Base-by-base conservation (phyloP, 2,888 invertebrate species). In the Cyclophora punctaria region DNA sequence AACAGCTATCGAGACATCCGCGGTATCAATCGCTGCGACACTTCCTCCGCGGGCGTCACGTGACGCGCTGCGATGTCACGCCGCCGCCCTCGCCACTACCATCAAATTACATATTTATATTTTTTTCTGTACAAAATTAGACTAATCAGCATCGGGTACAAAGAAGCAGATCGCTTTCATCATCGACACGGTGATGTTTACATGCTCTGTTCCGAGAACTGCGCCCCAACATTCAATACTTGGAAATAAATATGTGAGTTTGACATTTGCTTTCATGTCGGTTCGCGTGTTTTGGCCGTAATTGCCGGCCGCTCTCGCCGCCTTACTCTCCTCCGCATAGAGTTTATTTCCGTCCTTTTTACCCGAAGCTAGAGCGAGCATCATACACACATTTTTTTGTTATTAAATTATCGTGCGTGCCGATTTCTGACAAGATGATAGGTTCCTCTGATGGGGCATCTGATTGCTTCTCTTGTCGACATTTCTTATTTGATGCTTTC, bases 231-330 rank as follows among this genome's bases (percentile, higher is more conserved):
- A 82, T 88, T 85, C 88, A 86, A 88, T 88, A 88, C 88, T 86
- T 83, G 86, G 88, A 88, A 88, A 87, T 88, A 88, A 86, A 88
- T 88, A 85, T 85, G 86, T 85, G 83, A 84, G 84, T 84, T 88
- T 88, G 88, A 88, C 86, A 88, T 88, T 86, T 84, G 87, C 88
- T 88, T 88, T 88, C 86, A 88, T 87, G 87, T 84, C 77, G 66
- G 68, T 79, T 85, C 72, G 85, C 83, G 84, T 85, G 88, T 83
- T 82, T 75, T 73, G 78, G 69, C 74, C 74, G 80, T 84, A 86
- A 87, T 87, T 86, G 85, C 76, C 72, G 72, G 67, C 62, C 64
- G 64, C 64, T 62, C 58, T 53, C 63, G 55, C 58, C 57, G 69
- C 71, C 76, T 75, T 82, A 77, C 68, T 59, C 55, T 74, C 58